Percentiles rank a stretch among this genome's conserved stretches.
These are phyloP conservation scores for Subanguina moxae DNA, from an alignment of 1,140 invertebrate species.

Conservation along the genomic window DNA sequence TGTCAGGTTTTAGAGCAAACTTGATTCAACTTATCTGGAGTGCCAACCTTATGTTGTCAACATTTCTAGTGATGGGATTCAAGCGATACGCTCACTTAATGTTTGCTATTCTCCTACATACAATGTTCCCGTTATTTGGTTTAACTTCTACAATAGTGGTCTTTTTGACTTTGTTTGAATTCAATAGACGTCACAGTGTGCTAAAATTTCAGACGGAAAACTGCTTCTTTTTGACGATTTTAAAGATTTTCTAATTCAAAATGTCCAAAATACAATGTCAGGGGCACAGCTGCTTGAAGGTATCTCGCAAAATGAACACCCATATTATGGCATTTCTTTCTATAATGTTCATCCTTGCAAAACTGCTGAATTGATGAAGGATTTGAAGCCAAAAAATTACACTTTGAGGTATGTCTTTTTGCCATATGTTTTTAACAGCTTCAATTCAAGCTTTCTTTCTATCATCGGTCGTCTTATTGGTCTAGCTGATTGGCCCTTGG, in stretches of 20 bases:
- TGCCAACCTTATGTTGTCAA: not conserved
- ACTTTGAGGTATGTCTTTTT: constrained; percentile 15
- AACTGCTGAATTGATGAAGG: constrained; percentile 25
- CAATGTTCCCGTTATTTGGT: constrained; percentile 39
- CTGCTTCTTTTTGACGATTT: constrained; percentile 28
- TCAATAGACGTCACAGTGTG: too few relatives aligned
- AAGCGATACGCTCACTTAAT: constrained; percentile 9
- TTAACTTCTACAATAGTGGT: constrained; percentile 40
- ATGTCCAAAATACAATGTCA: not conserved
- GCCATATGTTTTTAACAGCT: not conserved
- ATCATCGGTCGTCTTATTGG: constrained; percentile 11
- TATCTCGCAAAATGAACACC: constrained; percentile 49
- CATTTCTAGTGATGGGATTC: not conserved
- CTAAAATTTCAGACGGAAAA: constrained; percentile 25
- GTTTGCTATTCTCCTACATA: constrained; percentile 32
- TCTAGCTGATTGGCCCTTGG: constrained; percentile 4
- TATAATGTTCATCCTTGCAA: constrained; percentile 49
- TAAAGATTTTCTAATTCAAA: constrained; percentile 9
- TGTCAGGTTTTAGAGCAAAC: not conserved
- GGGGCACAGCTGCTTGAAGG: constrained; percentile 17
- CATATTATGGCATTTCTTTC: constrained; percentile 43
- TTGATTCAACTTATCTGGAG: not conserved
- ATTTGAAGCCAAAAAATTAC: constrained; percentile 20
- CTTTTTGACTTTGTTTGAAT: not conserved
- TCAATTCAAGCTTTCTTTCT: constrained; percentile 24